Percentiles rank a stretch among this genome's conserved stretches.
phyloP scores from a whole-genome alignment of 1,140 invertebrate species.

The Nixonia krombeini region DNA sequence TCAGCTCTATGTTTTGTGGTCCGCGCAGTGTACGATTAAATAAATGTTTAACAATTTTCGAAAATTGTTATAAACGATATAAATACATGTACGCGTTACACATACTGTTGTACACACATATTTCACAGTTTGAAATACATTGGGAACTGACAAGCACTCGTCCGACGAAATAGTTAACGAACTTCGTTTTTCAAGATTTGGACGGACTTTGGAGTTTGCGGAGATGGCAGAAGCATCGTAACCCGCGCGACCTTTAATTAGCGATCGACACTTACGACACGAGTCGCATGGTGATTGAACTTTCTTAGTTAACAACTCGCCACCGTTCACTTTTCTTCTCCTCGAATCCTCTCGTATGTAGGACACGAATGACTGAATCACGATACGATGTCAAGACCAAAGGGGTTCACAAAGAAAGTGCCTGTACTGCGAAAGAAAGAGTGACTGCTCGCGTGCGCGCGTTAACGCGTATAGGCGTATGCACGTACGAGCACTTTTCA shows the following conservation, averaged over 20 bases:
- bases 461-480: conserved; percentile 3
- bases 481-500: neutral
- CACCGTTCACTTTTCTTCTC: conserved; percentile 57
- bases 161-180: no score
- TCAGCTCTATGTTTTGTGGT: no score
- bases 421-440: conserved; percentile 26
- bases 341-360: conserved; percentile 51
- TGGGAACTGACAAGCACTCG: no score
- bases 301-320: conserved; percentile 50
- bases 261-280: conserved; percentile 37
- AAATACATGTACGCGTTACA: no score
- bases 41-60: no score
- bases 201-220: conserved; percentile 44
- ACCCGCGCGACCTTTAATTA: conserved; percentile 46
- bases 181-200: no score
- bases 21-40: no score
- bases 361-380: conserved; percentile 64
- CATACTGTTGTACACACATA: no score
- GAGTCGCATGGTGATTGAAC: conserved; percentile 39
- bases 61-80: no score
- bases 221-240: conserved; percentile 27
- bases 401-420: conserved; percentile 53
- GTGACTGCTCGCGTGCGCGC: conserved; percentile 14
- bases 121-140: no score
- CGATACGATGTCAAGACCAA: conserved; percentile 58